A percentile compares a stretch with the other conserved stretches of the same genome.
These are phyloP conservation scores for Hestina assimilis DNA, from an alignment of 1,140 invertebrate species.

Conservation along the genomic window DNA sequence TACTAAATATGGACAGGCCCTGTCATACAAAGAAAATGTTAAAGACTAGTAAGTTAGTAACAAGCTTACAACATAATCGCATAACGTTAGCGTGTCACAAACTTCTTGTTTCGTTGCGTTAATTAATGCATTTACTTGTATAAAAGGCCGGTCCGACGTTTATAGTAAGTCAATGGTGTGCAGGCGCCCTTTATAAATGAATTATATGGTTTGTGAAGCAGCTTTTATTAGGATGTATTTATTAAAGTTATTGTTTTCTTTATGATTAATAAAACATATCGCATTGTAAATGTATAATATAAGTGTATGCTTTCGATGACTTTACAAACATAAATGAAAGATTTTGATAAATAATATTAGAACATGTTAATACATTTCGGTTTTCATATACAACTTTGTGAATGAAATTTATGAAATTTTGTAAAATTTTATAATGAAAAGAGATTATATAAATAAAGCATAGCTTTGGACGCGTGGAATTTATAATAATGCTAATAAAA, in stretches of 20 bases:
- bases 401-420: constrained; percentile 14
- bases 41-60: no score
- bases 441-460: constrained; percentile 14
- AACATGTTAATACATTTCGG: background rate
- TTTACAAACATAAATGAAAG: constrained; percentile 8
- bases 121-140: no score
- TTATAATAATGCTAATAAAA: constrained; percentile 64
- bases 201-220: background rate
- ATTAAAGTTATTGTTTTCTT: background rate
- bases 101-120: no score
- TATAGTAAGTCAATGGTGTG: no score
- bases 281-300: constrained; percentile 13
- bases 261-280: constrained; percentile 3
- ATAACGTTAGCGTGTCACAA: no score
- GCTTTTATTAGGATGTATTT: background rate
- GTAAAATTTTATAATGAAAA: constrained; percentile 13
- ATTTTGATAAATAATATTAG: constrained; percentile 12
- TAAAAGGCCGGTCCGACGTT: no score
- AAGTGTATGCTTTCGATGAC: constrained; percentile 10
- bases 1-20: no score
- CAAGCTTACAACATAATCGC: no score
- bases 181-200: no score
- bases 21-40: no score
- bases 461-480: constrained; percentile 20
- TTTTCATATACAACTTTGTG: constrained; percentile 8